Conservation (phyloP, 2,797 vertebrate species). For the Poecilia picta region DNA sequence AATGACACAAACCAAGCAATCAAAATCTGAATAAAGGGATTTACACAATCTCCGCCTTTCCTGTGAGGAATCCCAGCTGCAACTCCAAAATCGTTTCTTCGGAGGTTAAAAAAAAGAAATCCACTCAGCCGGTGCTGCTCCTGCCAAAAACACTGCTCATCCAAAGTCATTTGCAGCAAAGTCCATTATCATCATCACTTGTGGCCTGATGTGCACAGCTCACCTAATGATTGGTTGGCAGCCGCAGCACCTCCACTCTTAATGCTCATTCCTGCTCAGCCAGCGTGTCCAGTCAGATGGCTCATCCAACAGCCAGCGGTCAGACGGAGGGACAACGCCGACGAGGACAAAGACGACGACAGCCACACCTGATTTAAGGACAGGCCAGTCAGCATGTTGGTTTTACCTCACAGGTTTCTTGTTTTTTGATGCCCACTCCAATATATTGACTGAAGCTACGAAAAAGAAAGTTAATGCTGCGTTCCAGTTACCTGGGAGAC, state of each 20-base stretch:
- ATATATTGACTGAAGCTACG: neutral
- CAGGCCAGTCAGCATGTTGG: slow-evolving; percentile 47
- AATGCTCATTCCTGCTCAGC: slow-evolving; percentile 96
- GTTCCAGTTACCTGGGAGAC: too few relatives aligned
- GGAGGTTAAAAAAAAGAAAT: slow-evolving; percentile 61
- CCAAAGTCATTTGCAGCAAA: slow-evolving; percentile 91
- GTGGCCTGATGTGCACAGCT: too few relatives aligned
- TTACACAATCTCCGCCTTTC: slow-evolving; percentile 20
- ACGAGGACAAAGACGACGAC: slow-evolving; percentile 38
- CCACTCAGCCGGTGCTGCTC: slow-evolving; percentile 65
- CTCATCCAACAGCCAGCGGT: slow-evolving; percentile 74
- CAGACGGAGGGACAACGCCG: slow-evolving; percentile 55
- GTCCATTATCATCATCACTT: slow-evolving; percentile 89
- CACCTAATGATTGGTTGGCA: too few relatives aligned
- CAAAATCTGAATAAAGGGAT: slow-evolving; percentile 7
- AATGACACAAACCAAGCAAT: neutral
- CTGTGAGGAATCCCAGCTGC: slow-evolving; percentile 36
- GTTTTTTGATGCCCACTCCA: neutral
- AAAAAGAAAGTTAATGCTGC: too few relatives aligned
- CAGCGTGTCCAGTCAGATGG: slow-evolving; percentile 81
- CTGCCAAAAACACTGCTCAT: slow-evolving; percentile 84
- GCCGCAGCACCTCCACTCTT: slow-evolving; percentile 84
- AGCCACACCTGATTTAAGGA: slow-evolving; percentile 38
- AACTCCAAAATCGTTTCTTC: slow-evolving; percentile 36
- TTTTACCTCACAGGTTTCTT: slow-evolving; percentile 5